Evolutionary conservation across 2,797 vertebrate genomes (phyloP), one percentile per base, ranked within the genome.

Genomic region (Thalassophryne amazonica): DNA sequence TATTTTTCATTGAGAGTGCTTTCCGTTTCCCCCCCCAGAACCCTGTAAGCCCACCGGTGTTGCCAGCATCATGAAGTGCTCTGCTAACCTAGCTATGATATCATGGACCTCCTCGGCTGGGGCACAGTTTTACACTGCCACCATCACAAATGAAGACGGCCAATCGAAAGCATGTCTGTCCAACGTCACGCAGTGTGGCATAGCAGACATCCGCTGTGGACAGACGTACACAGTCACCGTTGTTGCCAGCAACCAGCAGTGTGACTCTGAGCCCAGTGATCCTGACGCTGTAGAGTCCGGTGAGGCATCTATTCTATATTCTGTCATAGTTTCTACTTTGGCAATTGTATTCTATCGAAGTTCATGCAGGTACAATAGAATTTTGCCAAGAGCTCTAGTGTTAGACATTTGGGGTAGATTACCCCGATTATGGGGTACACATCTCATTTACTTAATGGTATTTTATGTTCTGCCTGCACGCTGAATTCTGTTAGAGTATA

Each of bases 181-280:
- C 1, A 71, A 80, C n/a, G 43, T 34, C 1, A 23, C 42, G 0
- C 67, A 67, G 20, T 93, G 91, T 3, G 84, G 86, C 43, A 84
- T 88, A 43, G 49, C 82, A 1, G 76, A 70, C n/a, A 36, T 92
- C 29, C 49, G 28, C 12, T 93, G 92, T 36, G 91, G 91, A 8
- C 68, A 81, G 70, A 76, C 62, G 47, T 90, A 90, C 77, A 74
- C 80, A 0, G 79, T 90, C 37, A 87, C 68, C 0, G 89, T 93
- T 3, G 62, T 77, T 2, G 90, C 87, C 7, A 77, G 83, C 7
- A 78, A 77, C 15, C 25, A 39, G 2, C 35, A 54, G 3, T 92
- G 91, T 20, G 30, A 54, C 53, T 92, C 91, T 3, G 79, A 76
- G 24, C 80, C 83, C 33, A 90, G 83, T 37, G 12, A 39, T 3